phyloP scores from a whole-genome alignment of 1,140 invertebrate species.

The Ceratoteleas bidentatus region DNA sequence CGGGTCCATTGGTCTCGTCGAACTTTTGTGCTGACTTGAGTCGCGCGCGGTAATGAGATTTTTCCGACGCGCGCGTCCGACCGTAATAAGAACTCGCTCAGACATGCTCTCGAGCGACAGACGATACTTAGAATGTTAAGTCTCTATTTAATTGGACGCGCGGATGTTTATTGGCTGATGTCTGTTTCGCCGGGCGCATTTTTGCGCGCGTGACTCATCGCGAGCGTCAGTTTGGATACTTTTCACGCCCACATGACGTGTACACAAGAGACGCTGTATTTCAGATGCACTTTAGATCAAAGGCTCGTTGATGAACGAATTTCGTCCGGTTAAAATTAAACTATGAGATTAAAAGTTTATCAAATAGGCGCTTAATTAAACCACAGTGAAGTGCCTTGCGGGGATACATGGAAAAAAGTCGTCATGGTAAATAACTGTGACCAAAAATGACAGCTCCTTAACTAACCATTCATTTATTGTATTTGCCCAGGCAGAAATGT shows the following conservation, averaged over 20 bases:
- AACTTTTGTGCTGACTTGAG: slow-evolving; percentile 40
- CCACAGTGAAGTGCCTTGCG: background rate
- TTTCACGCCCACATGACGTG: slow-evolving; percentile 41
- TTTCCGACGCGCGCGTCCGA: slow-evolving; percentile 18
- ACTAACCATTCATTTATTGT: too few relatives aligned
- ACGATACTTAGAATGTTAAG: slow-evolving; percentile 40
- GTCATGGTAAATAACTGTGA: too few relatives aligned
- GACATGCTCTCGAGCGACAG: slow-evolving; percentile 10
- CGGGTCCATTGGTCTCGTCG: slow-evolving; percentile 27
- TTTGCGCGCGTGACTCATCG: slow-evolving; percentile 44
- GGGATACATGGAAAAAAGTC: too few relatives aligned
- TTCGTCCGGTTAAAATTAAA: slow-evolving; percentile 43
- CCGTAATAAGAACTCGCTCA: slow-evolving; percentile 21
- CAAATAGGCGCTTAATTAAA: slow-evolving; percentile 1
- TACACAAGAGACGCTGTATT: slow-evolving; percentile 32
- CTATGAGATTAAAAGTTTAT: slow-evolving; percentile 20
- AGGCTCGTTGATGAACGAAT: slow-evolving; percentile 46
- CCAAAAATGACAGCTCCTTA: too few relatives aligned
- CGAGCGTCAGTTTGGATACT: slow-evolving; percentile 40
- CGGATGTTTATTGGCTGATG: slow-evolving; percentile 44
- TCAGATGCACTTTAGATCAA: slow-evolving; percentile 45
- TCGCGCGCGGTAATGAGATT: slow-evolving; percentile 44
- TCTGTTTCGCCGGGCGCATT: slow-evolving; percentile 37
- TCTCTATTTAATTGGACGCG: slow-evolving; percentile 51
- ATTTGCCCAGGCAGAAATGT: too few relatives aligned